phyloP scores from a whole-genome alignment of 2,797 vertebrate genomes.

The Cephalopachus bancanus region DNA sequence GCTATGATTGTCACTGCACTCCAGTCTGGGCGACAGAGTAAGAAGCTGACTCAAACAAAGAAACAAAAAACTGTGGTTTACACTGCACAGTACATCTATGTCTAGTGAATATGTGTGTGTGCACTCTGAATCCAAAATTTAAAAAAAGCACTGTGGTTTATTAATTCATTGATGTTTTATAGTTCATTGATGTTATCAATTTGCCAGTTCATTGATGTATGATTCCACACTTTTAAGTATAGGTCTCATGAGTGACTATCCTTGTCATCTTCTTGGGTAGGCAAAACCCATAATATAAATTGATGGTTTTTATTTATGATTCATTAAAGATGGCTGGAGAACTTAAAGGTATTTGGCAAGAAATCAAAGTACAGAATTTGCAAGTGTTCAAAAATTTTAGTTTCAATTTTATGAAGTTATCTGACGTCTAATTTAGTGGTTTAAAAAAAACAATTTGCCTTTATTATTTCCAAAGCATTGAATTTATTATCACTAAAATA shows the following conservation, averaged over 20 bases:
- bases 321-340: constrained; percentile 47
- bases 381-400: neutral
- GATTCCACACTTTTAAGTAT: neutral
- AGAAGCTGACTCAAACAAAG: no score
- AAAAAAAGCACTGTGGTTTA: neutral
- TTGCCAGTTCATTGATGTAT: neutral
- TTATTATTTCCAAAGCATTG: constrained; percentile 18
- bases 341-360: constrained; percentile 47
- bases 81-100: no score
- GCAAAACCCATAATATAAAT: neutral
- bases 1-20: no score
- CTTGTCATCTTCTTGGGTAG: neutral
- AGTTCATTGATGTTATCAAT: neutral
- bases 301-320: constrained; percentile 19
- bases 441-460: constrained; percentile 17
- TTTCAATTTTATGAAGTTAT: constrained; percentile 10
- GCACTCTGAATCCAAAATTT: no score
- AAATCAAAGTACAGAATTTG: neutral
- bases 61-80: no score
- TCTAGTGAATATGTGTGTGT: no score
- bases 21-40: no score
- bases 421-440: neutral
- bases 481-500: neutral
- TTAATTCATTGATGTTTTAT: neutral
- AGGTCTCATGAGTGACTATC: neutral